Evolutionary conservation across 2,113 vertebrate species (phyloP).

Genomic region (Vicugna pacos): DNA sequence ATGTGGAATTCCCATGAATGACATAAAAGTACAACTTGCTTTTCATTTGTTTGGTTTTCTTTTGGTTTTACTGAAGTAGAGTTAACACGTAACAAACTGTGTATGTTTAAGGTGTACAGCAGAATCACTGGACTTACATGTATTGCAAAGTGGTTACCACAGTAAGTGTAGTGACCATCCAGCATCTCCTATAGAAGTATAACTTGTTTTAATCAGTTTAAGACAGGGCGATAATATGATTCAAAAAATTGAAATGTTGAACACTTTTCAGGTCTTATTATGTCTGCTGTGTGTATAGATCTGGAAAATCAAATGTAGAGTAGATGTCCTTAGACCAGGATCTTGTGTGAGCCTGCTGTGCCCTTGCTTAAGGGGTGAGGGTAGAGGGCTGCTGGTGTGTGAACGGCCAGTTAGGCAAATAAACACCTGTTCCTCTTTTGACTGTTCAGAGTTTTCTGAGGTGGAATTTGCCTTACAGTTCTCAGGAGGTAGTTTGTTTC

Average conservation of each 20-base stretch:
- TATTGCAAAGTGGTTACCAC: background rate
- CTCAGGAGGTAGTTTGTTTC: background rate
- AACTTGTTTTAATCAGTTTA: background rate
- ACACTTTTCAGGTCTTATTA: background rate
- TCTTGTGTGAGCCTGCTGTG: fast-evolving
- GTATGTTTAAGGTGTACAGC: background rate
- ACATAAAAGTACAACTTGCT: background rate
- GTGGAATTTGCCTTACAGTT: background rate
- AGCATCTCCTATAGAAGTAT: background rate
- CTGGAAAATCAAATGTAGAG: background rate
- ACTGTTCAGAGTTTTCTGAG: background rate
- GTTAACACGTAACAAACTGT: background rate
- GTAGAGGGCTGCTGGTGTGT: fast-evolving
- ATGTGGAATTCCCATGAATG: background rate
- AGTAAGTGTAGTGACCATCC: background rate
- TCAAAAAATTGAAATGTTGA: background rate
- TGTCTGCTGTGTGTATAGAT: background rate
- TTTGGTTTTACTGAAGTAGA: background rate
- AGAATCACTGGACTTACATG: background rate
- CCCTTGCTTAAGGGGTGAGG: background rate
- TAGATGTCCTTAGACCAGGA: background rate
- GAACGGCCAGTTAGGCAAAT: background rate
- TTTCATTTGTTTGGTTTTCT: background rate
- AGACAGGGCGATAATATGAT: background rate
- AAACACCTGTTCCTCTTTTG: background rate